Conservation (phyloP, 2,113 vertebrate genomes). For the Lanius ludovicianus region DNA sequence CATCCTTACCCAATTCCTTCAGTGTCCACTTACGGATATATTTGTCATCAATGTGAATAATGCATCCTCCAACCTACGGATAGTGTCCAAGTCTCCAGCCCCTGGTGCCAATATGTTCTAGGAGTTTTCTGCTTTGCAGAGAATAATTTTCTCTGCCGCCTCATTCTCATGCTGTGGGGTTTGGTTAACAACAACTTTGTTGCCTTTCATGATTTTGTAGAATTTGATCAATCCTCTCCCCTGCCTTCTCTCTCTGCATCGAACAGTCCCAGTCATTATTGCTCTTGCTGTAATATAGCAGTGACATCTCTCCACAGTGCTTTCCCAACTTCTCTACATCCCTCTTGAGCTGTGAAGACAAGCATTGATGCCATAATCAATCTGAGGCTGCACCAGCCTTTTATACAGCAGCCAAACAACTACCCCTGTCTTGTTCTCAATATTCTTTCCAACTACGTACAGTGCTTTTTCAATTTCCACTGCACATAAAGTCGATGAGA, state of each 20-base stretch:
- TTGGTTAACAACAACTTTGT: not conserved
- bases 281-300: not conserved
- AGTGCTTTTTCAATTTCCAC: not conserved
- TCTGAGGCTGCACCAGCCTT: not conserved
- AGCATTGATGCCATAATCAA: not conserved
- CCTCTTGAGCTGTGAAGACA: not conserved
- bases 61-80: not conserved
- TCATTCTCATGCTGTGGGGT: not conserved
- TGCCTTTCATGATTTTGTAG: not conserved
- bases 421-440: not conserved
- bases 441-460: rapidly evolving
- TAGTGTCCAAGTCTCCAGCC: not conserved
- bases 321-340: not conserved
- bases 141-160: not conserved
- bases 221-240: not conserved
- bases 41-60: not conserved
- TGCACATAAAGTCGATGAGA: not conserved
- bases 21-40: not conserved
- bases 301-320: not conserved
- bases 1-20: not conserved
- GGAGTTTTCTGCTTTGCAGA: not conserved
- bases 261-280: rapidly evolving
- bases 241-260: not conserved
- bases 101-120: not conserved
- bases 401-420: not conserved